These are phyloP conservation scores for Hirtodrosophila alboralis DNA, from an alignment of 2,888 invertebrate genomes.

Conservation along the genomic window DNA sequence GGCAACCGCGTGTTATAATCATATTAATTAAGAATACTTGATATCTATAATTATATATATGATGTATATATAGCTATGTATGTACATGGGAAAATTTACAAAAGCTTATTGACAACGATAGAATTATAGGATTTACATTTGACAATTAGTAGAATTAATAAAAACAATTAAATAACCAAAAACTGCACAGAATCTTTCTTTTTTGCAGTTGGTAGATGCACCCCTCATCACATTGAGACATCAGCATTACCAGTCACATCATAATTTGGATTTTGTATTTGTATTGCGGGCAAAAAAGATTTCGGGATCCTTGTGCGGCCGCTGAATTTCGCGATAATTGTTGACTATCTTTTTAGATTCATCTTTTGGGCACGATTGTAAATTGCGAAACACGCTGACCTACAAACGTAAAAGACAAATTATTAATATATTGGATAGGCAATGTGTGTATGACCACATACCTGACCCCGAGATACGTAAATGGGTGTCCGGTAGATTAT, in stretches of 20 bases:
- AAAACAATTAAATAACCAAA: constrained; percentile 32
- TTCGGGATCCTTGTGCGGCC: constrained; percentile 83
- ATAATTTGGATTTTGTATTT: constrained; percentile 84
- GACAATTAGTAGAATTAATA: constrained; percentile 26
- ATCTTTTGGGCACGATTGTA: constrained; percentile 84
- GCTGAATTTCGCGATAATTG: constrained; percentile 84
- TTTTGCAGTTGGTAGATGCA: constrained; percentile 27
- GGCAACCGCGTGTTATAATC: constrained; percentile 61
- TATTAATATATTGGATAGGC: neutral
- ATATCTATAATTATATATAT: constrained; percentile 25
- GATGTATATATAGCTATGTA: constrained; percentile 40
- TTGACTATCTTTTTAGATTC: constrained; percentile 84
- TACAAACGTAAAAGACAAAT: constrained; percentile 35
- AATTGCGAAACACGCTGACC: constrained; percentile 83
- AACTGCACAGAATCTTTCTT: constrained; percentile 18
- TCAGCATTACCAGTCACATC: constrained; percentile 57
- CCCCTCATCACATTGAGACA: constrained; percentile 14
- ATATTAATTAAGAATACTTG: constrained; percentile 26
- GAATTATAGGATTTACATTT: constrained; percentile 46
- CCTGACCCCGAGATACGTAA: constrained; percentile 88
- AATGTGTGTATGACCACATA: constrained; percentile 67
- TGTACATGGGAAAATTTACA: constrained; percentile 51
- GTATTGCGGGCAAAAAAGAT: constrained; percentile 83
- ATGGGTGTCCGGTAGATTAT: constrained; percentile 89
- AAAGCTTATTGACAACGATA: constrained; percentile 67